phyloP scores from a whole-genome alignment of 2,888 invertebrate genomes.

The Junonia oenone region DNA sequence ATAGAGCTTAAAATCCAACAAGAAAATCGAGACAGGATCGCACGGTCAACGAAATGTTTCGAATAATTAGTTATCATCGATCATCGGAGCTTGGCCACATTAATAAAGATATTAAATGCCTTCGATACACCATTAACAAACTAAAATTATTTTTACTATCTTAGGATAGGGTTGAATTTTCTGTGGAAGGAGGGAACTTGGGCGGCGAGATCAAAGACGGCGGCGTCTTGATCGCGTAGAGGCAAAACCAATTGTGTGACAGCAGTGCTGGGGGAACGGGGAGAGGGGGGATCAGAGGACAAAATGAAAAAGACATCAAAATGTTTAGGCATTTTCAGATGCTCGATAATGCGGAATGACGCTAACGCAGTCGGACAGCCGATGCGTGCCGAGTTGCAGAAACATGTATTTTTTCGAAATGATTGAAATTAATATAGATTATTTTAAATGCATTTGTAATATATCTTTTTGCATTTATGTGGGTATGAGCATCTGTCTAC shows the following conservation, averaged over 20 bases:
- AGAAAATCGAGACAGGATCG: conserved; percentile 37
- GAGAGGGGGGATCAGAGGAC: conserved; percentile 35
- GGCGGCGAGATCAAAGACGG: conserved; percentile 62
- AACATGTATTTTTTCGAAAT: conserved; percentile 11
- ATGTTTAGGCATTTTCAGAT: conserved; percentile 48
- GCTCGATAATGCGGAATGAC: conserved; percentile 33
- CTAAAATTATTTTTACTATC: conserved; percentile 25
- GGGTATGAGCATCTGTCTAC: too few species aligned
- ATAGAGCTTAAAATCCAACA: conserved; percentile 30
- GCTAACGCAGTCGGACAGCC: conserved; percentile 20
- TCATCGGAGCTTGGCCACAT: conserved; percentile 67
- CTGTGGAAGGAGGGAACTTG: conserved; percentile 21
- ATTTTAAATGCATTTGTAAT: background rate
- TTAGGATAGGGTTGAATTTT: conserved; percentile 24
- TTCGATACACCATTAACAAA: conserved; percentile 33
- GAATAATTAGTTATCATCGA: conserved; percentile 76
- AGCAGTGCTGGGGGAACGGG: conserved; percentile 28
- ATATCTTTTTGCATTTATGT: too few species aligned
- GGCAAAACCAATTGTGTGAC: conserved; percentile 68
- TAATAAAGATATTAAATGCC: conserved; percentile 75
- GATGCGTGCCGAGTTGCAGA: conserved; percentile 24
- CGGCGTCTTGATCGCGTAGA: conserved; percentile 55
- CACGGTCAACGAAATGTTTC: conserved; percentile 69
- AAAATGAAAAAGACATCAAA: conserved; percentile 45
- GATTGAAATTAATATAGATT: background rate